Evolutionary conservation across 2,888 invertebrate species (phyloP), one percentile per base, ranked within the genome.

Genomic region (Perizoma flavofasciatum): DNA sequence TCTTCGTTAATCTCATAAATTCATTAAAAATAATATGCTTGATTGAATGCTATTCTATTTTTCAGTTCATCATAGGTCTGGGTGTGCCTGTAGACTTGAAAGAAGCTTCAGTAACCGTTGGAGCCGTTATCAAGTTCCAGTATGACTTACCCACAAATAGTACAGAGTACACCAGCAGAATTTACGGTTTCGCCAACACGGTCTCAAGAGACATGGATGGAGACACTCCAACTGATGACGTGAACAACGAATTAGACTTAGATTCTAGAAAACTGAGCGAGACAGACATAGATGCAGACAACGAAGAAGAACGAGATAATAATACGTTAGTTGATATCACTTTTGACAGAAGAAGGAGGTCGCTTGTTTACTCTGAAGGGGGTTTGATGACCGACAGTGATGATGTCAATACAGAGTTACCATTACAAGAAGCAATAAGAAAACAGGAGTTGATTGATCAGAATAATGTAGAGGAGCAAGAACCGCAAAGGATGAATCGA

Each of bases 61-160:
- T 87, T 45, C 83, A 95, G 95, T 93, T 95, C 69, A 94, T 95
- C 68, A 92, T 94, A 53, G 95, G 95, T 73, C 86, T 95, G 59
- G 95, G 95, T 75, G 86, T 95, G 34, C 95, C 95, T 3, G 93
- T 95, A 35, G 94, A 95, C 74, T 83, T 94, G 10, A 93, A 93
- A 78, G 93, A 93, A 74, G 90, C 94, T 67, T 89, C 94, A 67
- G 93, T 95, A 5, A 94, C 94, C 9, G 90, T 94, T 40, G 95
- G 95, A 0, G 93, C 94, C 7, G 95, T 95, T 11, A 92, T 95
- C 35, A 95, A 95, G 80, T 94, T 95, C 65, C 95, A 94, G 79
- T 95, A 95, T 81, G 89, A 93, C 63, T 81, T 95, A 61, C 95
- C 95, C 5, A 93, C 93, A 55, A 95, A 95, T 73, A 93, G 93